Percentiles rank a stretch among this genome's conserved stretches.
These are phyloP conservation scores for Actinemys pallida DNA, from an alignment of 2,113 vertebrate genomes.

Conservation along the genomic window DNA sequence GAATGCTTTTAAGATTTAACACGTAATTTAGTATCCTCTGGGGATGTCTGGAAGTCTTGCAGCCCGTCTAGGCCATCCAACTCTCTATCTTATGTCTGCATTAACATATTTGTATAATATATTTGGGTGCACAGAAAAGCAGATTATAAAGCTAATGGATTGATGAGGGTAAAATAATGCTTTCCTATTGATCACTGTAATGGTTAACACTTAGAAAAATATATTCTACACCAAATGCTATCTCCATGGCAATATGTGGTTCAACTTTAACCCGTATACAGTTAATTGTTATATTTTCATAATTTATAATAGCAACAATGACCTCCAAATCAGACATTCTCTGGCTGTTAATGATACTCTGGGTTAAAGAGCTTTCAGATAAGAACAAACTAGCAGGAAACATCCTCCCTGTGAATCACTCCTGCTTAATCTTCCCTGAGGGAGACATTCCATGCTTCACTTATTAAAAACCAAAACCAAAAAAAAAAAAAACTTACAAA, in stretches of 20 bases:
- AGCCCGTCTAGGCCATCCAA: neutral
- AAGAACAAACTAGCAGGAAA: constrained; percentile 37
- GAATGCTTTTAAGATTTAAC: neutral
- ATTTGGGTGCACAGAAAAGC: neutral
- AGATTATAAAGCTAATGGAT: neutral
- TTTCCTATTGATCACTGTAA: constrained; percentile 9
- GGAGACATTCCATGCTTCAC: constrained; percentile 15
- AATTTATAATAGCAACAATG: constrained; percentile 66
- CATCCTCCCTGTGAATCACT: constrained; percentile 29
- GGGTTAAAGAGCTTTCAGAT: constrained; percentile 41
- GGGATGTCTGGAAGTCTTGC: neutral
- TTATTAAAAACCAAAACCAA: constrained; percentile 3
- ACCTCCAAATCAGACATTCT: constrained; percentile 54
- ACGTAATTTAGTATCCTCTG: neutral
- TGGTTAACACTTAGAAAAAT: constrained; percentile 2
- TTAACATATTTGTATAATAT: neutral
- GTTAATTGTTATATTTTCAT: constrained; percentile 51
- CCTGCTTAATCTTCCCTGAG: constrained; percentile 41
- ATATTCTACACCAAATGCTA: constrained; percentile 13
- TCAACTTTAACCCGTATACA: constrained; percentile 53
- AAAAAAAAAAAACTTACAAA: constrained; percentile 83
- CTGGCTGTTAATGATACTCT: constrained; percentile 25
- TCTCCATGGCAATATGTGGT: constrained; percentile 54
- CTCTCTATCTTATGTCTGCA: neutral
- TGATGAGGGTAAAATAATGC: neutral